phyloP scores from a whole-genome alignment of 2,888 invertebrate genomes.

The Fragum sueziense region DNA sequence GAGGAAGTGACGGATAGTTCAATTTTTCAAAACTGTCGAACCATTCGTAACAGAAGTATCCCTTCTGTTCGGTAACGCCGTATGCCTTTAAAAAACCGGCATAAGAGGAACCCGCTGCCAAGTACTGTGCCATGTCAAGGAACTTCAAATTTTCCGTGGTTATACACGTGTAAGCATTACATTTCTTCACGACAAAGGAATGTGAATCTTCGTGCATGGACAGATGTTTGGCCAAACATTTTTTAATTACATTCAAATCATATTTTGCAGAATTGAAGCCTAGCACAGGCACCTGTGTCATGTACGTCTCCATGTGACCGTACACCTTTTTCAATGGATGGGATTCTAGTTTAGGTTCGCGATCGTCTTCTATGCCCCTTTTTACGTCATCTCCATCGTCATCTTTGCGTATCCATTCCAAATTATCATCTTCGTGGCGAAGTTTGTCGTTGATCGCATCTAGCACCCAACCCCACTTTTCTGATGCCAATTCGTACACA shows the following conservation, averaged over 20 bases:
- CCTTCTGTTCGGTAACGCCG: constrained; percentile 49
- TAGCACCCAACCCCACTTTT: constrained; percentile 47
- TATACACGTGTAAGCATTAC: constrained; percentile 45
- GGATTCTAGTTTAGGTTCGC: not conserved
- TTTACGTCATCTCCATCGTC: not conserved
- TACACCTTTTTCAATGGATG: constrained; percentile 29
- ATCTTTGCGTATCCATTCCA: not conserved
- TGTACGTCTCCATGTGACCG: constrained; percentile 24
- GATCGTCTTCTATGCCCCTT: not conserved
- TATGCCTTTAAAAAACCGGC: constrained; percentile 57
- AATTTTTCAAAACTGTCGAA: constrained; percentile 23
- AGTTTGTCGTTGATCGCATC: constrained; percentile 37
- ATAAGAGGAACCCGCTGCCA: constrained; percentile 53
- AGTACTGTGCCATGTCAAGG: constrained; percentile 51
- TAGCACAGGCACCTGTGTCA: constrained; percentile 39
- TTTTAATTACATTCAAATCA: constrained; percentile 54
- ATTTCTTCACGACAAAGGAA: constrained; percentile 39
- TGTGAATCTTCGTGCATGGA: constrained; percentile 28
- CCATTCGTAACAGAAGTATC: constrained; percentile 39
- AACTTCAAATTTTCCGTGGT: constrained; percentile 32
- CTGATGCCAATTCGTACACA: constrained; percentile 25
- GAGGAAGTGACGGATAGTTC: not conserved
- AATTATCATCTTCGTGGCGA: not conserved
- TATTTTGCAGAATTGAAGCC: constrained; percentile 58
- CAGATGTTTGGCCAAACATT: constrained; percentile 21